Evolutionary conservation across 2,888 invertebrate genomes (phyloP).

Genomic region (Drosophila austrosaltans): DNA sequence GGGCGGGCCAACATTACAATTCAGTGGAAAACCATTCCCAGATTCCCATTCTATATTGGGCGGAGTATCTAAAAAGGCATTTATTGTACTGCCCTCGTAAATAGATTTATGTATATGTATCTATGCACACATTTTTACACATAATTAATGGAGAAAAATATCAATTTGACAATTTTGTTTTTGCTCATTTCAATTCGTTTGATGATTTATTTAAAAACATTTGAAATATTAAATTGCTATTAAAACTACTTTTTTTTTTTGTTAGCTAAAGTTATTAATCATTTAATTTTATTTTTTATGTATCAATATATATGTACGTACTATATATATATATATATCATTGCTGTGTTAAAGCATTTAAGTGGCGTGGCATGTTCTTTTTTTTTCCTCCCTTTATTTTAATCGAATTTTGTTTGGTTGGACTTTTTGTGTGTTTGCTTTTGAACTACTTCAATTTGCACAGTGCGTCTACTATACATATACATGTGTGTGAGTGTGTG

Average conservation of each 20-base stretch:
- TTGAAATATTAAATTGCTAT: conserved; percentile 35
- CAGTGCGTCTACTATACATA: conserved; percentile 4
- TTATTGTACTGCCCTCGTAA: not conserved
- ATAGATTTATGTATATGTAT: too few relatives aligned
- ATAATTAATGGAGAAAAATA: not conserved
- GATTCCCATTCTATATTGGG: too few relatives aligned
- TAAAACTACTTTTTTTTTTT: conserved; percentile 19
- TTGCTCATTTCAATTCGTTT: conserved; percentile 27
- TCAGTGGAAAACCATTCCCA: too few relatives aligned
- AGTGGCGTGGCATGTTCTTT: conserved; percentile 6
- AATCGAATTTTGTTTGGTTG: conserved; percentile 27
- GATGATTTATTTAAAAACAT: conserved; percentile 18
- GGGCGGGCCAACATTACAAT: not conserved
- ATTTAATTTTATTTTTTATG: conserved; percentile 13
- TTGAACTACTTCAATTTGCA: conserved; percentile 54
- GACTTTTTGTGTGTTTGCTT: conserved; percentile 59
- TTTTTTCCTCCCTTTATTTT: conserved; percentile 28
- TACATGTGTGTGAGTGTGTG: conserved; percentile 22
- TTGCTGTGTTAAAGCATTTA: conserved; percentile 1
- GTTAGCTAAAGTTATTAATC: not conserved
- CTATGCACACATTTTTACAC: not conserved
- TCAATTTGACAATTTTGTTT: conserved; percentile 26
- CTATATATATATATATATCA: not conserved
- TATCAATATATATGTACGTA: not conserved
- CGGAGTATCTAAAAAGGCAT: not conserved